These are phyloP conservation scores for Fukomys damarensis DNA, from an alignment of 2,113 vertebrate genomes.

Conservation along the genomic window DNA sequence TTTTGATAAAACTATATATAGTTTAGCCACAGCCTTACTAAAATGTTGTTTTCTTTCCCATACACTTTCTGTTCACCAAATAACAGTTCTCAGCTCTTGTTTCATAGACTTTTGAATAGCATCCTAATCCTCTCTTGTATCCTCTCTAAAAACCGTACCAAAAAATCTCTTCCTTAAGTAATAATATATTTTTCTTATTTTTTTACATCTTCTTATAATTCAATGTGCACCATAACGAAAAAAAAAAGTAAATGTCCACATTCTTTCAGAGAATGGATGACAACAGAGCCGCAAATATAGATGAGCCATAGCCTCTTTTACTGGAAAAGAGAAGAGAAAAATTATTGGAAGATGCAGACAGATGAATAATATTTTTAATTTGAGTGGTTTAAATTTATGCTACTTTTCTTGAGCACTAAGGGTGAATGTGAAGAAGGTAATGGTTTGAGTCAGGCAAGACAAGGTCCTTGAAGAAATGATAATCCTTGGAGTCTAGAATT, in stretches of 20 bases:
- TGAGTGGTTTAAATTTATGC: background rate
- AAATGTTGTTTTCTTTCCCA: conserved; percentile 7
- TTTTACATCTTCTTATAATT: background rate
- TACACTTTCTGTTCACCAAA: background rate
- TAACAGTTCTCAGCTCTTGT: background rate
- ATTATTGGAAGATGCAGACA: background rate
- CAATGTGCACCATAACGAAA: background rate
- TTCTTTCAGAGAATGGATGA: background rate
- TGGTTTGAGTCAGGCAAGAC: background rate
- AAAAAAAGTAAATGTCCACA: background rate
- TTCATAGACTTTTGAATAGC: background rate
- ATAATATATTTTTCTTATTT: conserved; percentile 36
- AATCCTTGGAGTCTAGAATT: background rate
- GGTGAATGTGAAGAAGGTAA: background rate
- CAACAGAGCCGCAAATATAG: background rate
- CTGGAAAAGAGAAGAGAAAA: background rate
- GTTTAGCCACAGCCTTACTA: background rate
- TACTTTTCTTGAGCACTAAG: conserved; percentile 9
- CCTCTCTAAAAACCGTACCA: background rate
- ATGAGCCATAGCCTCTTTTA: background rate
- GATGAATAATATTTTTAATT: too few relatives aligned
- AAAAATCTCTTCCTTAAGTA: background rate
- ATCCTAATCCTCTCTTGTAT: background rate
- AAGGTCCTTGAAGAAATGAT: background rate
- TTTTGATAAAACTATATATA: background rate